Base-by-base conservation (phyloP, 2,113 vertebrate genomes). In the Pelodiscus sinensis region DNA sequence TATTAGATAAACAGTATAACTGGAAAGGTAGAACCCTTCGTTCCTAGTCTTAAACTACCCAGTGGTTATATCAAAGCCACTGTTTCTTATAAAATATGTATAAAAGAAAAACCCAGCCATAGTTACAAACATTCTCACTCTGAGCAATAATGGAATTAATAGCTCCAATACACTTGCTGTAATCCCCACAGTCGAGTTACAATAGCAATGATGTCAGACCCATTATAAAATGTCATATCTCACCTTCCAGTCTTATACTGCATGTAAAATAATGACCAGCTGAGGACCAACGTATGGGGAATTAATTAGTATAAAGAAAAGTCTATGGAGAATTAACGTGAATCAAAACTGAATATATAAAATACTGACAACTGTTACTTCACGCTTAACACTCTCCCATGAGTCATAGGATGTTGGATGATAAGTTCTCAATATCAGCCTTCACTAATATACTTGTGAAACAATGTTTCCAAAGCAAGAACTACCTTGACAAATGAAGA, bases 131-230 rank as follows among this genome's bases (percentile, higher is more conserved):
- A 82, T 4, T 54, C 68, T 50, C 79, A 82, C 19, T 89, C 82
- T 79, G 24, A 79, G 19, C 0, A 0, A 18, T 54, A 3, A 38
- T 25, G 75, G 71, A 81, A 82, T 71, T 86, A 24, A 16, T 88
- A 94, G 92, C 51, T 79, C 51, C n/a, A 35, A 71, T 57, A 92
- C 56, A 86, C 81, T 85, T 88, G 68, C 51, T 92, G 56, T 89
- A 5, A 52, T 83, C 21, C 60, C 16, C 2, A 0, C 0, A 65
- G 50, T n/a, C 73, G 82, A 68, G 38, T 44, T 92, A 56, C 2
- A 79, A 55, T 57, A 88, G 3, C 12, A 82, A 25, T 21, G n/a
- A 79, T 13, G 1, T 0, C 21, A 2, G 2, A 35, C 68, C 55
- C 86, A 18, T 12, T 6, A 35, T 8, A n/a, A 71, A 35, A 19